Conservation (phyloP, 2,888 invertebrate genomes). For the Nemotelus pantherinus region DNA sequence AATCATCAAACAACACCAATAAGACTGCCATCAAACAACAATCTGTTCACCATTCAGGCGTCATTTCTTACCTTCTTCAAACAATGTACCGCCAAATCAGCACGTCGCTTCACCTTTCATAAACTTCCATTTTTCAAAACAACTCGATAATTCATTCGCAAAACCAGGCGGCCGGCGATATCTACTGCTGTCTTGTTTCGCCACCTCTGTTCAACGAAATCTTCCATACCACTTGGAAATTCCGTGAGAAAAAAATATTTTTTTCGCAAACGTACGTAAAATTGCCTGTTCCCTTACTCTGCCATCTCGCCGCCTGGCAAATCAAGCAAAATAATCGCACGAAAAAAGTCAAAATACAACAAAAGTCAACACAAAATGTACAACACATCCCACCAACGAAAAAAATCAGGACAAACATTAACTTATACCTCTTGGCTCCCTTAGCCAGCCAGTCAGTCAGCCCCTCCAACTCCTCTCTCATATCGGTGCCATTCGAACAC, state of each 20-base stretch:
- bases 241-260: constrained; percentile 30
- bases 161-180: constrained; percentile 17
- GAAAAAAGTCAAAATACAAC: too few species aligned
- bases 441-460: not conserved
- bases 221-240: constrained; percentile 27
- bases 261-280: not conserved
- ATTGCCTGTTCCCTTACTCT: not conserved
- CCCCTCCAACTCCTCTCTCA: not conserved
- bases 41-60: constrained; percentile 17
- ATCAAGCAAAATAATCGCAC: too few species aligned
- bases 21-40: constrained; percentile 18
- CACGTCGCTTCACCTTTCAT: constrained; percentile 7
- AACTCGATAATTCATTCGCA: constrained; percentile 37
- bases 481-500: not conserved
- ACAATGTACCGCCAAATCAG: not conserved
- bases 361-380: constrained; percentile 19
- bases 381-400: not conserved
- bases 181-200: constrained; percentile 27
- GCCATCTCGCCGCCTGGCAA: too few species aligned
- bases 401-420: constrained; percentile 34
- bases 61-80: not conserved
- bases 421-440: not conserved
- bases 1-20: constrained; percentile 25
- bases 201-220: constrained; percentile 14
- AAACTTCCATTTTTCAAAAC: constrained; percentile 27